Conservation (phyloP, 1,140 invertebrate species). For the Carposina sasakii region DNA sequence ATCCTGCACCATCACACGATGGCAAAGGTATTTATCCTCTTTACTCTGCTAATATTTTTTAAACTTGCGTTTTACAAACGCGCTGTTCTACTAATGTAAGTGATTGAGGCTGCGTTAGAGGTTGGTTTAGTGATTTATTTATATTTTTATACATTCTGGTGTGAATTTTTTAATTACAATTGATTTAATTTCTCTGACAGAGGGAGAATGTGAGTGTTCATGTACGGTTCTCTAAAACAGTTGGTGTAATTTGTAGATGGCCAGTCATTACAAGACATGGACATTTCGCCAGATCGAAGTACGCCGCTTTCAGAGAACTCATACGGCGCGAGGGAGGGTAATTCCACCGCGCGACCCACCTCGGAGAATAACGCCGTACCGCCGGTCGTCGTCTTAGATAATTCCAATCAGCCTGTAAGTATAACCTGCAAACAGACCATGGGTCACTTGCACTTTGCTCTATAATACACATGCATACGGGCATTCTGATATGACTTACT, state of each 20-base stretch:
- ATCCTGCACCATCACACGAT: conserved; percentile 38
- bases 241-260: too few relatives aligned
- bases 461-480: too few relatives aligned
- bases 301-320: conserved; percentile 60
- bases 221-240: too few relatives aligned
- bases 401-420: conserved; percentile 55
- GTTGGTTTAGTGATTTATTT: neutral
- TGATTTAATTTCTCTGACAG: too few relatives aligned
- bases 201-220: too few relatives aligned
- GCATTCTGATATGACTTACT: too few relatives aligned
- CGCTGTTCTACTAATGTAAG: neutral
- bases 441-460: too few relatives aligned
- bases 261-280: conserved; percentile 60
- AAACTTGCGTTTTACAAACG: neutral
- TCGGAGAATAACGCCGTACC: conserved; percentile 38
- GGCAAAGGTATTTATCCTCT: conserved; percentile 37
- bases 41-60: neutral
- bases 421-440: too few relatives aligned
- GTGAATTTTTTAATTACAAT: too few relatives aligned
- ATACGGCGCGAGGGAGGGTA: conserved; percentile 39
- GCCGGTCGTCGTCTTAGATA: conserved; percentile 57
- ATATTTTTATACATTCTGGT: neutral
- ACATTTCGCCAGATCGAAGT: conserved; percentile 61
- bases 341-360: conserved; percentile 18
- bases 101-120: neutral